These are phyloP conservation scores for Leptinotarsa juncta DNA, from an alignment of 2,888 invertebrate species.

Conservation along the genomic window DNA sequence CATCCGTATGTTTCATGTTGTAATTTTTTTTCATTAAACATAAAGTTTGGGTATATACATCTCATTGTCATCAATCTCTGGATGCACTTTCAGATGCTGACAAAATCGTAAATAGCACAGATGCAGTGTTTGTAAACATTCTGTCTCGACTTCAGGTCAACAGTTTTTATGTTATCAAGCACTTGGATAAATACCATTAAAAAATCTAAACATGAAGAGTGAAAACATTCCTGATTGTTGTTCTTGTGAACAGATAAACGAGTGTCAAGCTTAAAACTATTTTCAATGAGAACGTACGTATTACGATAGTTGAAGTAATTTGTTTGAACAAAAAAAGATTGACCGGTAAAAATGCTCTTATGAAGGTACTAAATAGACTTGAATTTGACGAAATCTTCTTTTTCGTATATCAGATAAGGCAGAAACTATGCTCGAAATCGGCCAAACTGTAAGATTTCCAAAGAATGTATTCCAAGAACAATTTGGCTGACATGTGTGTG, in stretches of 20 bases:
- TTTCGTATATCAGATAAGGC: too few relatives aligned
- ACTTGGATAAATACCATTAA: background rate
- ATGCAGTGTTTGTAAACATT: slow-evolving; percentile 4
- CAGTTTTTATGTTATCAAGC: background rate
- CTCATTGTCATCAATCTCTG: background rate
- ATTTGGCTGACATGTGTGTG: too few relatives aligned
- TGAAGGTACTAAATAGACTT: too few relatives aligned
- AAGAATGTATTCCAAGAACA: too few relatives aligned
- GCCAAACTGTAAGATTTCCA: too few relatives aligned
- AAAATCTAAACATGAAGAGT: slow-evolving; percentile 1
- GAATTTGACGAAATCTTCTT: too few relatives aligned
- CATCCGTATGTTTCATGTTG: too few relatives aligned
- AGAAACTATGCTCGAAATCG: too few relatives aligned
- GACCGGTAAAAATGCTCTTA: too few relatives aligned
- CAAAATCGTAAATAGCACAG: slow-evolving; percentile 11
- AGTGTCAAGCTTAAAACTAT: background rate
- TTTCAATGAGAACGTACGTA: too few relatives aligned
- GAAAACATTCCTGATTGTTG: background rate
- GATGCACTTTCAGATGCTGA: background rate
- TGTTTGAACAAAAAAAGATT: too few relatives aligned
- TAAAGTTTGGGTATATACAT: background rate
- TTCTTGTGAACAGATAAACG: background rate
- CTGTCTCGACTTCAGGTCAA: slow-evolving; percentile 5
- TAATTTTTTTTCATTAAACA: background rate
- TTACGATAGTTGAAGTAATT: too few relatives aligned